A percentile compares a stretch with the other conserved stretches of the same genome.
Evolutionary conservation across 1,140 invertebrate genomes (phyloP).

Genomic region (Leucophenga varia): DNA sequence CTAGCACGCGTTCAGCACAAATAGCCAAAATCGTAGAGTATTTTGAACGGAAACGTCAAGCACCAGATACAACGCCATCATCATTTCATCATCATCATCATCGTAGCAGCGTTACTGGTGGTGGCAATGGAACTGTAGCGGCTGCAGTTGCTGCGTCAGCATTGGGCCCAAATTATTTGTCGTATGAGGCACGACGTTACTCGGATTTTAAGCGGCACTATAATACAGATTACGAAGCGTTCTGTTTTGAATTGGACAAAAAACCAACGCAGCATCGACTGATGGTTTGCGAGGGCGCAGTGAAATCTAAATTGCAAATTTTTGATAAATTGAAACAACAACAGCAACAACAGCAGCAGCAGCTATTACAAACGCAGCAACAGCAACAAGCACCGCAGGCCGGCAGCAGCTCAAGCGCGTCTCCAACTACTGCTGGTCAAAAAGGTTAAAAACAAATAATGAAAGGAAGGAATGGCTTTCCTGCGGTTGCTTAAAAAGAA

Average conservation of each 20-base stretch:
- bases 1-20: slow-evolving; percentile 64
- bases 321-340: slow-evolving; percentile 74
- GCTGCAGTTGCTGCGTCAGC: slow-evolving; percentile 44
- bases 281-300: slow-evolving; percentile 78
- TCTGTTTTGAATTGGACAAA: slow-evolving; percentile 53
- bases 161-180: slow-evolving; percentile 36
- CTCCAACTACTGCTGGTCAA: too few relatives aligned
- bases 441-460: too few relatives aligned
- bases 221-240: slow-evolving; percentile 38
- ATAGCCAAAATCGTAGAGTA: slow-evolving; percentile 87
- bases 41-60: slow-evolving; percentile 74
- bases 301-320: slow-evolving; percentile 79
- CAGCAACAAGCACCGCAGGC: slow-evolving; percentile 10
- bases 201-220: slow-evolving; percentile 50
- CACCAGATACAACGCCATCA: slow-evolving; percentile 35
- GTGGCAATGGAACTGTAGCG: slow-evolving; percentile 35
- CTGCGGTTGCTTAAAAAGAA: too few relatives aligned
- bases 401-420: not conserved
- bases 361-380: slow-evolving; percentile 10
- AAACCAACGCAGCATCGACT: slow-evolving; percentile 63
- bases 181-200: slow-evolving; percentile 44
- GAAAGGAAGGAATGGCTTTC: too few relatives aligned
- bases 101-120: slow-evolving; percentile 24
- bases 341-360: slow-evolving; percentile 17
- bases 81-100: slow-evolving; percentile 28